A percentile compares a stretch with the other conserved stretches of the same genome.
phyloP scores from a whole-genome alignment of 2,797 vertebrate genomes.

The Phaenicophaeus curvirostris region DNA sequence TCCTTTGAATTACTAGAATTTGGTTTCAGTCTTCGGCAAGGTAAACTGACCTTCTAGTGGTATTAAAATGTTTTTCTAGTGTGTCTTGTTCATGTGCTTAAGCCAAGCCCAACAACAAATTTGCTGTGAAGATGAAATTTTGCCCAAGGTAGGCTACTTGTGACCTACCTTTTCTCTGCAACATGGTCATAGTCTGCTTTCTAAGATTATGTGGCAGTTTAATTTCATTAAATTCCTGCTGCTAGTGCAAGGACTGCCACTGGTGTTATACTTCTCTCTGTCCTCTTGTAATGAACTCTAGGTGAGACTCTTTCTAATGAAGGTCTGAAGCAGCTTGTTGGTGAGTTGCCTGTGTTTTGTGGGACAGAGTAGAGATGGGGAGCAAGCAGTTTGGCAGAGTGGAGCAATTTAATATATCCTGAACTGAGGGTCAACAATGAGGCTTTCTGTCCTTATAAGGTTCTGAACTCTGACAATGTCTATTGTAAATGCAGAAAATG shows the following conservation, averaged over 20 bases:
- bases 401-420: not conserved
- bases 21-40: not conserved
- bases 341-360: not conserved
- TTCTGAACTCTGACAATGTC: not conserved
- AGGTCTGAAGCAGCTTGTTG: not conserved
- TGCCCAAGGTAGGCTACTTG: not conserved
- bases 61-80: not conserved
- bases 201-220: conserved; percentile 20
- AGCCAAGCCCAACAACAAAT: not conserved
- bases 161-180: conserved; percentile 1
- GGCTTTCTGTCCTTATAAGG: not conserved
- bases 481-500: not conserved
- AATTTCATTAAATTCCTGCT: not conserved
- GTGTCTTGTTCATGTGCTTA: not conserved
- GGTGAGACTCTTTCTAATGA: not conserved
- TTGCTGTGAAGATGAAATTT: conserved; percentile 17
- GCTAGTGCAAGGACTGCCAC: not conserved
- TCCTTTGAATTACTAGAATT: not conserved
- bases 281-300: not conserved
- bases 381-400: not conserved
- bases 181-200: not conserved
- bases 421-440: not conserved
- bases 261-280: not conserved
- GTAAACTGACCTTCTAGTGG: not conserved
- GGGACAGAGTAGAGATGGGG: not conserved